Conservation (phyloP, 2,888 invertebrate genomes). For the Ichneumoninae sp. region DNA sequence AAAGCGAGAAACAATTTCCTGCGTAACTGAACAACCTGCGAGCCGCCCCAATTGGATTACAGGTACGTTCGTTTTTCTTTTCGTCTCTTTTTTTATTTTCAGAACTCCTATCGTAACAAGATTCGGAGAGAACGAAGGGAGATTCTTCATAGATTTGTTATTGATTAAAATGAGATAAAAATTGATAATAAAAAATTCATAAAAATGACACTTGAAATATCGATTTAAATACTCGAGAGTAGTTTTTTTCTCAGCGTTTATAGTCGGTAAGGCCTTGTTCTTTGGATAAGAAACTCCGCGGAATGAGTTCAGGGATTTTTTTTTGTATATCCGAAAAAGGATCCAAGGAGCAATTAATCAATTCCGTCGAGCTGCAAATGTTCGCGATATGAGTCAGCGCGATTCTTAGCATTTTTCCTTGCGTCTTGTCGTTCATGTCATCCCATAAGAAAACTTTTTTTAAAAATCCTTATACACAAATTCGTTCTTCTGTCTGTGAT, state of each 20-base stretch:
- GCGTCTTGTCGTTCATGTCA: neutral
- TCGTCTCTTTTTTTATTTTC: neutral
- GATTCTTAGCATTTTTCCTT: constrained; percentile 3
- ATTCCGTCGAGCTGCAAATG: neutral
- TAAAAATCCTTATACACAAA: neutral
- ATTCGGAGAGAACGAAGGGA: neutral
- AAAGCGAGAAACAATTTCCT: constrained; percentile 9
- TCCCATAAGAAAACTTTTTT: neutral
- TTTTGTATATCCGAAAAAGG: constrained; percentile 3
- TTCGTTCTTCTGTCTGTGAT: neutral
- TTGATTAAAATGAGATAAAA: neutral
- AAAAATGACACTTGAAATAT: neutral
- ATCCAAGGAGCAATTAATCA: neutral
- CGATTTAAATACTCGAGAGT: neutral
- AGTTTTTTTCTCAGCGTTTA: neutral
- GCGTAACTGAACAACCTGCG: constrained; percentile 2
- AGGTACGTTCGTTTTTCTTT: neutral
- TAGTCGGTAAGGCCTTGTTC: neutral
- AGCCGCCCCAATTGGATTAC: neutral
- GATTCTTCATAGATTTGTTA: neutral
- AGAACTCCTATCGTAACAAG: neutral
- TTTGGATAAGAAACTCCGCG: neutral
- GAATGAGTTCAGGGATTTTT: constrained; percentile 13
- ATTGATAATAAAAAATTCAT: neutral
- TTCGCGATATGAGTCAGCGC: constrained; percentile 3